These are phyloP conservation scores for Pyrrhosoma nymphula DNA, from an alignment of 2,888 invertebrate species.

Conservation along the genomic window DNA sequence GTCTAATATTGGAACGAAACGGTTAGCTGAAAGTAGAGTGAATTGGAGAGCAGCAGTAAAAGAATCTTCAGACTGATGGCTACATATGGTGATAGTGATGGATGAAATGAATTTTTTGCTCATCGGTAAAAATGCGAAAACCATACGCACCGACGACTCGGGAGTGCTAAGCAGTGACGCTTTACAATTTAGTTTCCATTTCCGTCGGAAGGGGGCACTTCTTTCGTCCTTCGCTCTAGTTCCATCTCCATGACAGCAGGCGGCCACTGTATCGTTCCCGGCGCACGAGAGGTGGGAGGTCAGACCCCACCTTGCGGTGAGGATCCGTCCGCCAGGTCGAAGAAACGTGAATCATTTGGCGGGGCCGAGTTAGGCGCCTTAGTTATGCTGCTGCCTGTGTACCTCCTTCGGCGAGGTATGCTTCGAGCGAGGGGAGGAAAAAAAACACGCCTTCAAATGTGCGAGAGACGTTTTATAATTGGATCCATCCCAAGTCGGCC, in stretches of 20 bases:
- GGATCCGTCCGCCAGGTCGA: not conserved
- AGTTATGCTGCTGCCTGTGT: not conserved
- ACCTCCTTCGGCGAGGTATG: not conserved
- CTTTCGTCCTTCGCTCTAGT: not conserved
- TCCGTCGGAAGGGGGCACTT: not conserved
- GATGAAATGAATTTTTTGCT: too few species aligned
- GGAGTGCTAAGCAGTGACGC: too few species aligned
- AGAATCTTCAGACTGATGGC: too few species aligned
- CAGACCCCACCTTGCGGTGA: too few species aligned
- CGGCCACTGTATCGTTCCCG: not conserved
- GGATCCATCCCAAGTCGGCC: constrained; percentile 13
- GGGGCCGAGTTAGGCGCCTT: not conserved
- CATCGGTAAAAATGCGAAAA: too few species aligned
- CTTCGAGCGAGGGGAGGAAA: not conserved
- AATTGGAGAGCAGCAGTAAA: too few species aligned
- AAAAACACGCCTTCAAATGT: not conserved
- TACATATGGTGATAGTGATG: too few species aligned
- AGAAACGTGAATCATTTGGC: constrained; percentile 16
- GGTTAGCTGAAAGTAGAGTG: too few species aligned
- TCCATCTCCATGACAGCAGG: constrained; percentile 8
- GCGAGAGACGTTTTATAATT: constrained; percentile 22
- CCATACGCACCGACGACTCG: too few species aligned
- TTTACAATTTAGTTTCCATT: too few species aligned
- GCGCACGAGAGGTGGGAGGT: not conserved
- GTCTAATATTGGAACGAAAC: too few species aligned